Base-by-base conservation (phyloP, 2,888 invertebrate genomes). In the Sympetrum striolatum region DNA sequence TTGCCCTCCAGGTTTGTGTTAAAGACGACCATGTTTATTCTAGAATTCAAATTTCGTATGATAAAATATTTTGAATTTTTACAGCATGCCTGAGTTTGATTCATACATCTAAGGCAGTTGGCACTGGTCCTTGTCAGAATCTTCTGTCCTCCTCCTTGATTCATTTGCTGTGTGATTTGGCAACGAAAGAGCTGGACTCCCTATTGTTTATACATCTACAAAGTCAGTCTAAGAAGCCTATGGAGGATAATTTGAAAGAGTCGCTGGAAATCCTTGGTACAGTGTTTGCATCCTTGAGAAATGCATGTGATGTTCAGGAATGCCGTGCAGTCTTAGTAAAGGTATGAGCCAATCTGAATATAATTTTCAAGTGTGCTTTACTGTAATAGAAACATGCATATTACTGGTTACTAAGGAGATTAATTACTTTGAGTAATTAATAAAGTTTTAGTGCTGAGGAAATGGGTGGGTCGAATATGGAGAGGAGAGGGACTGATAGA, bases 271-370 rank as follows among this genome's bases (percentile, higher is more conserved):
- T 94, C 58, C 92, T 95, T 44, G 93, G 94, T 90, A 93, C 94
- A 81, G 93, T 95, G 10, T 95, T 95, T 92, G 94, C 95, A 91
- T 92, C 95, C 82, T 92, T 95, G 39, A 93, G 94, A 18, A 96
- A 96, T 92, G 94, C 95, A 91, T 94, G 95, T 90, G 93, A 93
- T 64, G 95, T 95, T 80, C 94, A 95, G 22, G 96, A 96, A 92
- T 96, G 96, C 92, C 94, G 96, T 80, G 93, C 95, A 22, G 93
- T 96, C 82, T 93, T 96, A 80, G 93, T 95, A 0, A 96, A 96
- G 95, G 96, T 96, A 93, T 92, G 91, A 90, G 22, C 64, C 6
- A 3, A 31, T 73, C 22, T 25, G 8, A 73, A 53, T 53, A 3
- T 18, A 53, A 53, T 3, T 18, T 53, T 53, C 53, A 15, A 53